Evolutionary conservation across 2,797 vertebrate species (phyloP), one percentile per base, ranked within the genome.

Genomic region (Epinephelus malabaricus): DNA sequence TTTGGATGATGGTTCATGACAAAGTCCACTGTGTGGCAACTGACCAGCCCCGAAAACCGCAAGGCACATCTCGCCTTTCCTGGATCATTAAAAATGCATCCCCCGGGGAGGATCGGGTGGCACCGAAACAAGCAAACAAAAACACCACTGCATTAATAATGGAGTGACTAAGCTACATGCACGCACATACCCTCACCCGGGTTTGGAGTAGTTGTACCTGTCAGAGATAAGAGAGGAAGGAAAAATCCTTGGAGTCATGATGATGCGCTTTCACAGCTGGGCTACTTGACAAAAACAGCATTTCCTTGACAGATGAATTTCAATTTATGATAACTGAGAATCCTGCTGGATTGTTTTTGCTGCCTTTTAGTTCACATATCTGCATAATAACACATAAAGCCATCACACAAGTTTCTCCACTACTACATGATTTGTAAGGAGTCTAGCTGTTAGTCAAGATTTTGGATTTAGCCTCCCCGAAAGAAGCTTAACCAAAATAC

Each of bases 31-130:
- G 72, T 61, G 76, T 66, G 54, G 76, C 65, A 79, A 84, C 60
- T 81, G 86, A 86, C 71, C 75, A 74, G 70, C 82, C 62, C 21
- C 71, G 78, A 69, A 90, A 89, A 86, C 69, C 78, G 8, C 84
- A 83, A 67, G 54, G 59, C 47, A 45, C 58, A 30, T 91, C 86
- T 95, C 86, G 17, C 78, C 86, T 95, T 95, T 94, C 93, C 68
- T 17, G 12, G 66, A 79, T 89, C 82, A 83, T 96, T 92, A 95
- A 94, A 94, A 91, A 94, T 95, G 89, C 82, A 95, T 85, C 76
- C 84, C 84, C 69, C 8, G 1, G 79, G 78, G 83, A 85, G 86
- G 88, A 91, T 95, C 86, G 11, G 78, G 89, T 95, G 86, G 73
- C 93, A 84, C 79, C 47, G 62, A 89, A 91, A 92, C 92, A 91